These are phyloP conservation scores for Paradoxurus hermaphroditus DNA, from an alignment of 2,113 vertebrate genomes.

Conservation along the genomic window DNA sequence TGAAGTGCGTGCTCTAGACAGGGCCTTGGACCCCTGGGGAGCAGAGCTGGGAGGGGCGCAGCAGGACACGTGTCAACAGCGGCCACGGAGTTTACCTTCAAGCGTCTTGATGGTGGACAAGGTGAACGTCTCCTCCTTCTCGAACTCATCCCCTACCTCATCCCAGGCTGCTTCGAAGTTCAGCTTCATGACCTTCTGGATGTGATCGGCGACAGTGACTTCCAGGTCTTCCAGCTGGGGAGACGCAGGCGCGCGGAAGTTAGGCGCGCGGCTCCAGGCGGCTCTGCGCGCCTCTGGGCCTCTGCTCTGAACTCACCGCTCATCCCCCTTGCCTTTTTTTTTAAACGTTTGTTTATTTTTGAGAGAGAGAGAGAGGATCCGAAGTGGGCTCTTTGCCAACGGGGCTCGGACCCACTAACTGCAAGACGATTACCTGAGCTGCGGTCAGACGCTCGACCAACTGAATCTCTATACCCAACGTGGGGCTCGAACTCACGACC, in stretches of 20 bases:
- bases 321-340: no score
- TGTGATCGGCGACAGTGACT: constrained; percentile 87
- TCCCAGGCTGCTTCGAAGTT: constrained; percentile 90
- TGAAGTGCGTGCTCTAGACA: background rate
- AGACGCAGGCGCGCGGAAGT: background rate
- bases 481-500: no score
- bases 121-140: constrained; percentile 89
- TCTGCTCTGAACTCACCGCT: background rate
- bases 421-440: no score
- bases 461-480: no score
- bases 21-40: background rate
- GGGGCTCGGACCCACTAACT: no score
- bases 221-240: constrained; percentile 87
- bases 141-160: constrained; percentile 87
- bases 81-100: constrained; percentile 80
- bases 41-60: background rate
- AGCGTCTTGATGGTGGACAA: constrained; percentile 87
- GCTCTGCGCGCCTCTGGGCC: background rate
- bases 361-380: no score
- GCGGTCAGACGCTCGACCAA: no score
- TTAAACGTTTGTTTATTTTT: no score
- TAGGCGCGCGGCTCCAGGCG: background rate
- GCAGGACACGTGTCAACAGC: background rate
- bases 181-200: constrained; percentile 88
- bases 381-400: no score